These are phyloP conservation scores for Neomicropteryx cornuta DNA, from an alignment of 1,140 invertebrate species.

Conservation along the genomic window DNA sequence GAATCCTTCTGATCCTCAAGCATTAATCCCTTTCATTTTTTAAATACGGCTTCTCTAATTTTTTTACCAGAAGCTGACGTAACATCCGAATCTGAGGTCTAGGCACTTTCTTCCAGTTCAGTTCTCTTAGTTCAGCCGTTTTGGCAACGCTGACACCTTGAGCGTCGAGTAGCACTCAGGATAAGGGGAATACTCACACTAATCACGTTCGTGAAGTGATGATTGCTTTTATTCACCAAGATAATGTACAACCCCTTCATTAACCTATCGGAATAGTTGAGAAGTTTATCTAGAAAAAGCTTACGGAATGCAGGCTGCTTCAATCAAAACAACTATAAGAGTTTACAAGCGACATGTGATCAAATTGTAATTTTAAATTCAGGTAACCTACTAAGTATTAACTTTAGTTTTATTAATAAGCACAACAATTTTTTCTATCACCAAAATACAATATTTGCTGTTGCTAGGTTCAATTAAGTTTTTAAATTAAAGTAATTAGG, in stretches of 20 bases:
- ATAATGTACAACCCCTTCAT: background rate
- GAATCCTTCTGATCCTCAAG: slow-evolving; percentile 15
- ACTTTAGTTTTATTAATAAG: background rate
- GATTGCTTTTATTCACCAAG: background rate
- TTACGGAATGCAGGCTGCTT: background rate
- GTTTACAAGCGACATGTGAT: background rate
- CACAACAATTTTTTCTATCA: background rate
- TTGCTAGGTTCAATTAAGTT: no score
- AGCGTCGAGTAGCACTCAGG: slow-evolving; percentile 19
- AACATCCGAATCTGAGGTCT: slow-evolving; percentile 11
- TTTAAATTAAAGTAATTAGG: no score
- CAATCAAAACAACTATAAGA: background rate
- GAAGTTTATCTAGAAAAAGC: background rate
- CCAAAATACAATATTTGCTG: no score
- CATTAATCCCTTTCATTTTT: slow-evolving; percentile 24
- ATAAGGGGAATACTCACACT: slow-evolving; percentile 15
- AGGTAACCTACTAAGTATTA: background rate
- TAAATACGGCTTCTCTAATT: slow-evolving; percentile 18
- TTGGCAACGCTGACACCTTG: slow-evolving; percentile 21
- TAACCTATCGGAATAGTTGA: background rate
- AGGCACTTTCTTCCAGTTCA: slow-evolving; percentile 17
- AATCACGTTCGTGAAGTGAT: background rate
- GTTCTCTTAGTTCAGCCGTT: slow-evolving; percentile 19
- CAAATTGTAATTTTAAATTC: background rate
- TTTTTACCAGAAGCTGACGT: slow-evolving; percentile 19